phyloP scores from a whole-genome alignment of 2,113 vertebrate species.

The Thalassoma bifasciatum region DNA sequence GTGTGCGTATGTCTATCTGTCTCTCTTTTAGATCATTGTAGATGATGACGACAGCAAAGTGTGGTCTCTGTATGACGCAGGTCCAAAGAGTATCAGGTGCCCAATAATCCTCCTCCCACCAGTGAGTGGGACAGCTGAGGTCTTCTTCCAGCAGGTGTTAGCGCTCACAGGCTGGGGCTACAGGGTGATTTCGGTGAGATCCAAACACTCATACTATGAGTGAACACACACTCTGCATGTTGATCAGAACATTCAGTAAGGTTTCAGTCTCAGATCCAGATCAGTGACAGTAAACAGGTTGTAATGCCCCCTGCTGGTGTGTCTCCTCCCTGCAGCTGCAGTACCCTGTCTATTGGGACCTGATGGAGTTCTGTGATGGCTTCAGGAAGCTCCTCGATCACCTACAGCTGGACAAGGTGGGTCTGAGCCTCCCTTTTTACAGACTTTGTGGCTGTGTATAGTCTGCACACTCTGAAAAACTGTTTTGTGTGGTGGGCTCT shows the following conservation, averaged over 20 bases:
- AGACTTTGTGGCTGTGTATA: neutral
- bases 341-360: constrained; percentile 98
- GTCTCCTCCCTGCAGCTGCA: constrained; percentile 83
- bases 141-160: constrained; percentile 97
- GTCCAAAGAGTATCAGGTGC: constrained; percentile 93
- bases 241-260: no score
- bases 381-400: constrained; percentile 97
- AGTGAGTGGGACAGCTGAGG: constrained; percentile 96
- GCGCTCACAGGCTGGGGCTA: constrained; percentile 97
- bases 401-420: constrained; percentile 96
- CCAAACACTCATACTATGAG: no score
- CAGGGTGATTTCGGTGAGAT: constrained; percentile 95
- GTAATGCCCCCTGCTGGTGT: neutral
- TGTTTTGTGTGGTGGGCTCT: neutral
- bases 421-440: neutral
- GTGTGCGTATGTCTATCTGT: neutral
- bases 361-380: constrained; percentile 97
- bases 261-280: no score
- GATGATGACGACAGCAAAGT: constrained; percentile 99
- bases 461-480: no score
- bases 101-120: constrained; percentile 97
- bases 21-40: constrained; percentile 90
- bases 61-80: constrained; percentile 97
- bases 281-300: neutral
- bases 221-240: no score